Evolutionary conservation across 2,797 vertebrate genomes (phyloP), one percentile per base, ranked within the genome.

Genomic region (Octomys mimax): DNA sequence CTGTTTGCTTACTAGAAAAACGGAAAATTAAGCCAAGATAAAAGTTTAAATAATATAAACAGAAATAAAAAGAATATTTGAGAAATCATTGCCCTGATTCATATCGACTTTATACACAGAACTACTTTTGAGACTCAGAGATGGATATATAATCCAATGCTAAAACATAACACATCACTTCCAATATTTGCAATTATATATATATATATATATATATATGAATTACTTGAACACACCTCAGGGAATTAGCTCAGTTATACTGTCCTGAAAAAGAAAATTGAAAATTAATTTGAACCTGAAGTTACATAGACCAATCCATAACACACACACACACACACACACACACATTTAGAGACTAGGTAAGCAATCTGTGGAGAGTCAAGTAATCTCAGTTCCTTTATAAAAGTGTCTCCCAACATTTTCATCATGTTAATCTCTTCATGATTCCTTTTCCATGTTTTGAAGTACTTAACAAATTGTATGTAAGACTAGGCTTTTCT

Each of bases 21-120:
- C 36, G 18, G 39, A 88, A 94, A 93, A 88, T 80, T 89, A 94
- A 92, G 87, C 61, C 28, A 93, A 96, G 52, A 93, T 82, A 94
- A 92, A 96, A 84, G 80, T 36, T 66, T 42, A 95, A 96, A 91
- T 62, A 64, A 93, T 89, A 94, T 73, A 83, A 95, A 75, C 75
- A 94, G 73, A 87, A 92, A 83, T 88, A 83, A 96, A 96, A 93
- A 16, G 42, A 95, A 94, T 54, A 96, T 89, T 83, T 59, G 87
- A 95, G 61, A 97, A 95, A 92, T 96, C 95, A 97, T 95, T 98
- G 93, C 94, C 94, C 96, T 95, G 80, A 94, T 73, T 87, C 46
- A 97, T 89, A 8, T 83, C 87, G 61, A 97, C n/a, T 96, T 97
- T 75, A 94, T 79, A 94, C n/a, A 96, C 77, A 95, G 78, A 97